Conservation (phyloP, 2,113 vertebrate species). For the Cephalophus harveyi region DNA sequence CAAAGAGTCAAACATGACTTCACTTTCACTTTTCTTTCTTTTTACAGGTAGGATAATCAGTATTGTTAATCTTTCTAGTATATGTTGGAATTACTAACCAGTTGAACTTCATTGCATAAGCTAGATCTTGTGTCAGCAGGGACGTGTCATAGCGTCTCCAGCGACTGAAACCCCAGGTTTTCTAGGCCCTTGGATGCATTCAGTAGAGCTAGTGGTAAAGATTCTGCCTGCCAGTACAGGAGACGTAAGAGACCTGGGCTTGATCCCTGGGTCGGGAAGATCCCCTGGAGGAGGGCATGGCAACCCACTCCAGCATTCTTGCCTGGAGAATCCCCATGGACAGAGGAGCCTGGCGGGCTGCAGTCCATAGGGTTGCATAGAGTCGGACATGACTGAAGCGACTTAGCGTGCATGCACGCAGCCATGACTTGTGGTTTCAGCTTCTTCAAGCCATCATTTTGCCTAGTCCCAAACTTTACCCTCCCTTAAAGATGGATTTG, state of each 20-base stretch:
- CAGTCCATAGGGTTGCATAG: background rate
- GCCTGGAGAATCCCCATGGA: background rate
- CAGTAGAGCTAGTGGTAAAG: background rate
- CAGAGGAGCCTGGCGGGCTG: background rate
- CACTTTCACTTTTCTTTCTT: background rate
- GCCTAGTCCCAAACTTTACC: background rate
- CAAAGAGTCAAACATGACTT: background rate
- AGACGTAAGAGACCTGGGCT: background rate
- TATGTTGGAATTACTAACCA: background rate
- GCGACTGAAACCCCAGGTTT: background rate
- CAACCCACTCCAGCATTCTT: background rate
- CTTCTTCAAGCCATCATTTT: background rate
- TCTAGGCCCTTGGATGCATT: background rate
- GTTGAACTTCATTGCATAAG: background rate
- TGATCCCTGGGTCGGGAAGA: background rate
- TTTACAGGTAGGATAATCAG: background rate
- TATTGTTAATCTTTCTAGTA: background rate
- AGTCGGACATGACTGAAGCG: fast-evolving
- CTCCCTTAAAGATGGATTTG: background rate
- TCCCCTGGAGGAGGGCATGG: background rate
- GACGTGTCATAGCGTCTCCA: background rate
- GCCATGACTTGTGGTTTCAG: background rate
- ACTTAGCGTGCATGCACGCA: background rate
- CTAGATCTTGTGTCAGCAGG: background rate
- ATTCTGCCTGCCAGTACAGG: background rate